Evolutionary conservation across 1,140 invertebrate species (phyloP), one percentile per base, ranked within the genome.

Genomic region (Drosophila arizonae): DNA sequence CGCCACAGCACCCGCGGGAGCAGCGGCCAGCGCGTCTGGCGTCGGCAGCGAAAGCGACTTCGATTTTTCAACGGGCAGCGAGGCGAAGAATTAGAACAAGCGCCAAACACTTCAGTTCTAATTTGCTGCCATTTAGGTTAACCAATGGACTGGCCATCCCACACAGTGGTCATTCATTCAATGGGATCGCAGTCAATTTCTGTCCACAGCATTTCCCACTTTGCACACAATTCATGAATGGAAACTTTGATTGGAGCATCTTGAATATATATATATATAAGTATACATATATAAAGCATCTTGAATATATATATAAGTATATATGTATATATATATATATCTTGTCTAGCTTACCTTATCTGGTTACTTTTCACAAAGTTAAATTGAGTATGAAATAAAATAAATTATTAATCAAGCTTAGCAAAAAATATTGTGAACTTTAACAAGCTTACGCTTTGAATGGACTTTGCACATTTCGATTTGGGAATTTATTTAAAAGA

Each of bases 51-150:
- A 91, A 64, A 91, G 90, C 76, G 90, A 91, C 62, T 91, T 91
- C 80, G 90, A 91, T 84, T 91, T 91, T 81, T 91, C 90, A 79
- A 88, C 84, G 39, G 84, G 84, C 84, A 88, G 84, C 77, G 84
- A 88, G 74, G 79, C 84, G 71, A 88, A 84, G 84, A 88, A 88
- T 88, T 88, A 88, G 84, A 88, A 84, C 77, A 84, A 88, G 77
- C 74, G 68, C 70, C 60, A 77, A 79, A 73, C 75, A 72, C 55
- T 77, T 77, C 21, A 74, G 69, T 65, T 79, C 82, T 87, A 86
- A 87, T 86, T 87, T 88, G 82, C 77, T 82, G 82, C 84, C 79
- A 86, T 86, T 86, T 86, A 82, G 82, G 79, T 79, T 79, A 82
- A 87, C 79, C 82, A 78, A 72, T 64, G 57, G 55, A 62, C 78